Evolutionary conservation across 2,113 vertebrate genomes (phyloP).

Genomic region (Syngnathus scovelli): DNA sequence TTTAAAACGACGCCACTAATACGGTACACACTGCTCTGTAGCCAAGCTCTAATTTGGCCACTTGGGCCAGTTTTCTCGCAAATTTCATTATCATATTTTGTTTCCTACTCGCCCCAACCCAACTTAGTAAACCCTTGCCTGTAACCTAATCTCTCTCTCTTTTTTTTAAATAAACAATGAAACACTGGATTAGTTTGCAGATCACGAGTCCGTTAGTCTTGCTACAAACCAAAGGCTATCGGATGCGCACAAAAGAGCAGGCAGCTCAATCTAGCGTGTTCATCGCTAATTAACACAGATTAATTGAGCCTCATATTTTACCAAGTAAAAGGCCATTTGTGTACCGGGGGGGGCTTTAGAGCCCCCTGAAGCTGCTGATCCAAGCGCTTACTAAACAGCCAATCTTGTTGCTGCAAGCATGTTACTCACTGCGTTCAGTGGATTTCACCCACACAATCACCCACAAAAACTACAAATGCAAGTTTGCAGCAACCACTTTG

Average conservation of each 20-base stretch:
- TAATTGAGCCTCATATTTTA: conserved; percentile 59
- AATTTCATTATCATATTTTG: conserved; percentile 40
- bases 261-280: conserved; percentile 51
- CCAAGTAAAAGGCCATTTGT: conserved; percentile 54
- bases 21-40: conserved; percentile 9
- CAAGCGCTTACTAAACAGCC: conserved; percentile 36
- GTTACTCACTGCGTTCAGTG: not conserved
- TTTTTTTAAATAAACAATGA: conserved; percentile 39
- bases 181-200: conserved; percentile 37
- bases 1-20: conserved; percentile 12
- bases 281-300: conserved; percentile 69
- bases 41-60: conserved; percentile 25
- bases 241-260: conserved; percentile 30
- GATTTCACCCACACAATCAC: not conserved
- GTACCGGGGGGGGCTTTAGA: conserved; percentile 42
- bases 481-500: not conserved
- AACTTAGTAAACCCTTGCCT: conserved; percentile 4
- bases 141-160: conserved; percentile 21
- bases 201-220: conserved; percentile 20
- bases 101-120: not conserved
- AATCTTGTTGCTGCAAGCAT: conserved; percentile 12
- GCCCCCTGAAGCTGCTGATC: conserved; percentile 44
- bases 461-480: not conserved
- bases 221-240: conserved; percentile 49
- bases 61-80: conserved; percentile 16